Conservation (phyloP, 1,140 invertebrate species). For the Calephelis virginiensis region DNA sequence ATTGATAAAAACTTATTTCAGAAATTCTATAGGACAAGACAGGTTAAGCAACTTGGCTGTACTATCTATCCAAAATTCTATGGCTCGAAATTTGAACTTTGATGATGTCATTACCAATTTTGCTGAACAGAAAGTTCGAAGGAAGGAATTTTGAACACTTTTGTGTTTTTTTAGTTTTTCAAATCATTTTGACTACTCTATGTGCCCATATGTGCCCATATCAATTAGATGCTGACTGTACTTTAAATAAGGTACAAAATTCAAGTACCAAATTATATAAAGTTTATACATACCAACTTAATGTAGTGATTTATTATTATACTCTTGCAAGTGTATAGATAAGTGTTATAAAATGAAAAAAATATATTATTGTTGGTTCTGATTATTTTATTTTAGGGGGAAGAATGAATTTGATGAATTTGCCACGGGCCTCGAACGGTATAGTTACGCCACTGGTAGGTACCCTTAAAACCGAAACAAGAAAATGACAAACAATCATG, state of each 20-base stretch:
- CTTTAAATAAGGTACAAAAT: background rate
- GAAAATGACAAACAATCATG: too few species aligned
- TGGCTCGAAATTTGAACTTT: slow-evolving; percentile 22
- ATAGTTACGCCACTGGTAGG: too few species aligned
- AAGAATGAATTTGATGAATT: background rate
- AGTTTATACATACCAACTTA: too few species aligned
- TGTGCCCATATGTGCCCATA: background rate
- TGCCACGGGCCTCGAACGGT: too few species aligned
- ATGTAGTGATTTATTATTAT: too few species aligned
- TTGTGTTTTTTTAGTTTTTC: slow-evolving; percentile 22
- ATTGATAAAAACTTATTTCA: too few species aligned
- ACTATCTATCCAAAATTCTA: slow-evolving; percentile 31
- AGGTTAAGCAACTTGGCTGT: slow-evolving; percentile 27
- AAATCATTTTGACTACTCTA: slow-evolving; percentile 10
- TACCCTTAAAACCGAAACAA: too few species aligned
- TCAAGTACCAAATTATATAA: too few species aligned
- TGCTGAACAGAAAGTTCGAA: slow-evolving; percentile 27
- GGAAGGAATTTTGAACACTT: background rate
- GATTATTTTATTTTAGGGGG: slow-evolving; percentile 8
- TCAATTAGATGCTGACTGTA: slow-evolving; percentile 21
- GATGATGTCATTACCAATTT: slow-evolving; percentile 25
- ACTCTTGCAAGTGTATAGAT: background rate
- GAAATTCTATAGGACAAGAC: too few species aligned
- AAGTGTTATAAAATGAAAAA: slow-evolving; percentile 12
- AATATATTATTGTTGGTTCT: slow-evolving; percentile 15